phyloP scores from a whole-genome alignment of 1,140 invertebrate genomes.

The Teleopsis dalmanni region DNA sequence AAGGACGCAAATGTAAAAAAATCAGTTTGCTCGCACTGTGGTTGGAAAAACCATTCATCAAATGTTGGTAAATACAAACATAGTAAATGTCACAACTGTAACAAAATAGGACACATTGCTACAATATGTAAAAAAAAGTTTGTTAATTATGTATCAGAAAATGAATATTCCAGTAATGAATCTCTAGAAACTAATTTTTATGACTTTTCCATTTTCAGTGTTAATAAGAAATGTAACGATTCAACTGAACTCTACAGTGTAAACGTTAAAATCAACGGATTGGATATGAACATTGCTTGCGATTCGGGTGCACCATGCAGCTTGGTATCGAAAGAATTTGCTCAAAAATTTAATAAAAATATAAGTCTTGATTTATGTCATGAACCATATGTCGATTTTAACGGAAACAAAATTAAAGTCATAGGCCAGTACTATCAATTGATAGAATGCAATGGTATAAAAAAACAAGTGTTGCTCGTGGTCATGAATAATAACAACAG shows the following conservation, averaged over 20 bases:
- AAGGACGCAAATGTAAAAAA: neutral
- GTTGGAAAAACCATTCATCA: neutral
- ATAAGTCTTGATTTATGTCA: conserved; percentile 1
- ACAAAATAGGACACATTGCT: conserved; percentile 5
- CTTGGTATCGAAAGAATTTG: conserved; percentile 8
- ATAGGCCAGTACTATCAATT: conserved; percentile 2
- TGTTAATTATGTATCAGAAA: conserved; percentile 7
- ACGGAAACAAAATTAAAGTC: conserved; percentile 11
- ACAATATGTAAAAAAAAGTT: conserved; percentile 1
- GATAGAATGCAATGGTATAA: conserved; percentile 7
- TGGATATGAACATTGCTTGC: neutral
- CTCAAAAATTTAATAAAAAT: conserved; percentile 4
- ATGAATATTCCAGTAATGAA: neutral
- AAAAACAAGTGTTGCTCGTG: conserved; percentile 2
- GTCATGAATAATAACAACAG: conserved; percentile 3
- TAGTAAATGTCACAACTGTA: conserved; percentile 1
- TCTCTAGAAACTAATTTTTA: conserved; percentile 1
- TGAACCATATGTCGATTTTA: conserved; percentile 8
- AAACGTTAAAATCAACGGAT: conserved; percentile 4
- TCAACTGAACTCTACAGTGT: conserved; percentile 5
- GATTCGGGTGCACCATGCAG: conserved; percentile 10
- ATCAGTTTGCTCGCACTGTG: neutral
- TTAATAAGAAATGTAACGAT: neutral
- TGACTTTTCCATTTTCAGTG: conserved; percentile 4
- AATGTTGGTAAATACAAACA: conserved; percentile 1